Base-by-base conservation (phyloP, 1,140 invertebrate genomes). In the Pseudomyrmex concolor region DNA sequence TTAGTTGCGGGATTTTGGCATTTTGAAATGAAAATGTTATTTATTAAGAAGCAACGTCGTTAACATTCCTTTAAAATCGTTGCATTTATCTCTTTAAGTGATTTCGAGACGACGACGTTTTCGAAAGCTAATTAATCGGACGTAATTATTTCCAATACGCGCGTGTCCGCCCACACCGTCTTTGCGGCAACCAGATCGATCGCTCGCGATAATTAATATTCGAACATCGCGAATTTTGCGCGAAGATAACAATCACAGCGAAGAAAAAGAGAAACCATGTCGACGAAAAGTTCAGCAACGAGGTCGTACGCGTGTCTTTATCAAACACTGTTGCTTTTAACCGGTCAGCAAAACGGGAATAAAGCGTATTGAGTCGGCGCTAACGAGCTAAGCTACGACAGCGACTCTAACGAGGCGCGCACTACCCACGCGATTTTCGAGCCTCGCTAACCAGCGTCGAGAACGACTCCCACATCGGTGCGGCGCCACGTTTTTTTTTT, bases 121-220 rank as follows among this genome's bases (percentile, higher is more conserved):
- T 45, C 63, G 17, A 43, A 43, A 15, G 25, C 51, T 67, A 55
- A 77, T 67, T 77, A 77, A 68, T 77, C 50, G 13, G 8, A 77
- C 50, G 17, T 22, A 55, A 77, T 55, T 45, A 68, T 34, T 67
- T 67, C 34, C 62, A 63, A 68, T 76, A 66, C 48, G 60, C 34
- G 73, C 67, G 45, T 19, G 22, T 73, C 72, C 85, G 72, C 86
- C 68, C 10, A 70, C 34, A 54, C 70, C 60, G 80, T 73, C 60
- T 77, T 87, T 86, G 86, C 64, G 86, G 83, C 80, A 86, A 84
- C 81, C 72, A 86, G 81, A 87, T 87, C 83, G 85, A 87, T 87
- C 86, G 73, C 62, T 84, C 63, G 85, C 84, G 86, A 87, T 83
- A 77, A 88, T 88, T 87, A 87, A 88, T 84, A 87, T 87, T 68